Conservation (phyloP, 1,140 invertebrate genomes). For the Caerostris extrusa region DNA sequence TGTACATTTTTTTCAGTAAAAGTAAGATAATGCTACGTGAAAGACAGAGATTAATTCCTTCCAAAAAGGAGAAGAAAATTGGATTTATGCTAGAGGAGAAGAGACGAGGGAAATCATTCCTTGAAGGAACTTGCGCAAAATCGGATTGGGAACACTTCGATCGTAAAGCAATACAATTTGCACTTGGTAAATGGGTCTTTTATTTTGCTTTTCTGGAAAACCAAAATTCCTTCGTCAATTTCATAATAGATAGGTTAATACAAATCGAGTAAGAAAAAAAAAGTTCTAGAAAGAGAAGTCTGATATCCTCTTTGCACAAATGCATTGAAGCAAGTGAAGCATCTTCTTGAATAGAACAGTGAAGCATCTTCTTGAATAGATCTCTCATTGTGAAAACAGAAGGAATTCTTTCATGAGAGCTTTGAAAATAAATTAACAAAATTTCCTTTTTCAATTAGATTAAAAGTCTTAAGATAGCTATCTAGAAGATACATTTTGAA, state of each 20-base stretch:
- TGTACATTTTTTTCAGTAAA: not conserved
- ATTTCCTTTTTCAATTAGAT: too few species aligned
- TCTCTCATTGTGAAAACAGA: too few species aligned
- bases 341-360: not conserved
- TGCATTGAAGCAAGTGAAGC: not conserved
- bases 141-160: slow-evolving; percentile 28
- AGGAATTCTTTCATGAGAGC: too few species aligned
- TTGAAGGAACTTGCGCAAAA: slow-evolving; percentile 13
- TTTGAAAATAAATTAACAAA: too few species aligned
- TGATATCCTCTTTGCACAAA: not conserved
- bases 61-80: slow-evolving; percentile 35
- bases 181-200: slow-evolving; percentile 14
- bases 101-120: not conserved
- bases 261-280: not conserved
- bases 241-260: slow-evolving; percentile 25
- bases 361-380: not conserved
- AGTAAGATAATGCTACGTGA: slow-evolving; percentile 51
- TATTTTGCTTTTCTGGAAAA: not conserved
- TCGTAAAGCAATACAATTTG: slow-evolving; percentile 43
- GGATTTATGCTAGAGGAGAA: slow-evolving; percentile 7
- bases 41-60: slow-evolving; percentile 66
- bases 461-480: too few species aligned
- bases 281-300: not conserved
- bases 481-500: too few species aligned
- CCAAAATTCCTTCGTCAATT: not conserved